Conservation (phyloP, 2,797 vertebrate genomes). For the Sebastes dallii region DNA sequence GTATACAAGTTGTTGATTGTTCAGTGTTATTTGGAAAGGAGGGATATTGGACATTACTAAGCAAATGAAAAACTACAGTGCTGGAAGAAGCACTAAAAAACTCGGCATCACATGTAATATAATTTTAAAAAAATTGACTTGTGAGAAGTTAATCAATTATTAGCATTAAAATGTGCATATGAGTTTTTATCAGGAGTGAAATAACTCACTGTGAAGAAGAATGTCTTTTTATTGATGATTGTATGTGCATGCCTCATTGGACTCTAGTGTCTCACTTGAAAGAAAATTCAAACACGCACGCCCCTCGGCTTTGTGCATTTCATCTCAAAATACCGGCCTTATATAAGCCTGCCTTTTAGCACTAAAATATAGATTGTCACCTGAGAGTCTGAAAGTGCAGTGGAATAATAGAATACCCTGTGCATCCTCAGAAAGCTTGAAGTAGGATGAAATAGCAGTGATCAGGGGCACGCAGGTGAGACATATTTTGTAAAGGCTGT, state of each 20-base stretch:
- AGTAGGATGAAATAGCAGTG: conserved; percentile 40
- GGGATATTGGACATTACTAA: not conserved
- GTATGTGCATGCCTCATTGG: not conserved
- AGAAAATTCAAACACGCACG: conserved; percentile 2
- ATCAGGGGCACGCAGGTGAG: conserved; percentile 39
- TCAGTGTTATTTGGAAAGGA: not conserved
- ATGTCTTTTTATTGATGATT: not conserved
- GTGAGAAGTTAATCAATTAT: not conserved
- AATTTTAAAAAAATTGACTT: not conserved
- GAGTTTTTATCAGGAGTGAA: not conserved
- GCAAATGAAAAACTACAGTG: not conserved
- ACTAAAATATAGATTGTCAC: conserved; percentile 13
- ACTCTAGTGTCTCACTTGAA: not conserved
- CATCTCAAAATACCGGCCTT: conserved; percentile 25
- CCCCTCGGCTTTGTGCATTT: not conserved
- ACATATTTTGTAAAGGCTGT: conserved; percentile 25
- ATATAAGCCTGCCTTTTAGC: conserved; percentile 11
- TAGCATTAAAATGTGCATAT: conserved; percentile 1
- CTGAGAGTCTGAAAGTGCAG: conserved; percentile 12
- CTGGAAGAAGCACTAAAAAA: not conserved
- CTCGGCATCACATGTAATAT: not conserved
- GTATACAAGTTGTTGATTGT: not conserved
- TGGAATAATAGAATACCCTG: conserved; percentile 13
- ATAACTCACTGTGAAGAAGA: not conserved
- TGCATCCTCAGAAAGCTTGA: not conserved